Conservation (phyloP, 2,113 vertebrate genomes). For the Puntigrus tetrazona region DNA sequence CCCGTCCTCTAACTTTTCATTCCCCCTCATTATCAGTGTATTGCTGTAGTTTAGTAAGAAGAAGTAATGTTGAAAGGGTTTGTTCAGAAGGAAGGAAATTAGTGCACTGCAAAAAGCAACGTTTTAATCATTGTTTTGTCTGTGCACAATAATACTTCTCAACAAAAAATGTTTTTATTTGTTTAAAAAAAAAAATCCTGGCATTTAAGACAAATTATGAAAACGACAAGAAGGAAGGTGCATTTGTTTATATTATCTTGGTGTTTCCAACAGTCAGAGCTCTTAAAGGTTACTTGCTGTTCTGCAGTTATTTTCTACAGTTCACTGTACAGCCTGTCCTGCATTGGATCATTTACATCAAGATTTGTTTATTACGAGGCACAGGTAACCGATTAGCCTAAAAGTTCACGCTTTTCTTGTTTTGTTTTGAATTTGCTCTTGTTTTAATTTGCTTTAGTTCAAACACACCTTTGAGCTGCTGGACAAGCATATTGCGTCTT, state of each 20-base stretch:
- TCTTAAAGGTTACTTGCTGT: background rate
- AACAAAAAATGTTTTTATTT: background rate
- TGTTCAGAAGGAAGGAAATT: background rate
- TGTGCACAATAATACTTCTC: background rate
- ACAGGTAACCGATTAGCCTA: background rate
- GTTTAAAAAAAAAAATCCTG: background rate
- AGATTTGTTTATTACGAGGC: background rate
- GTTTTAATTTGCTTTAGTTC: background rate
- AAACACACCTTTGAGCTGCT: background rate
- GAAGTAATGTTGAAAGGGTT: background rate
- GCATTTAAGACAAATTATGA: background rate
- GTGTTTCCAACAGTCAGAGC: background rate
- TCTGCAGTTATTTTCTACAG: background rate
- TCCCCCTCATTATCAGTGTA: background rate
- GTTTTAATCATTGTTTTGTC: background rate
- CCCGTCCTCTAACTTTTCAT: conserved; percentile 6
- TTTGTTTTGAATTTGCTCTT: background rate
- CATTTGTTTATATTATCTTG: background rate
- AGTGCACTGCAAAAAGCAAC: background rate
- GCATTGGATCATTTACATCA: background rate
- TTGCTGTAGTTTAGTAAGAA: background rate
- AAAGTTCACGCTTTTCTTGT: background rate
- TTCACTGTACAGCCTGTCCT: background rate
- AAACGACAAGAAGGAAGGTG: background rate
- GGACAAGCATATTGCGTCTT: background rate